Base-by-base conservation (phyloP, 2,113 vertebrate species). In the Heterotis niloticus region DNA sequence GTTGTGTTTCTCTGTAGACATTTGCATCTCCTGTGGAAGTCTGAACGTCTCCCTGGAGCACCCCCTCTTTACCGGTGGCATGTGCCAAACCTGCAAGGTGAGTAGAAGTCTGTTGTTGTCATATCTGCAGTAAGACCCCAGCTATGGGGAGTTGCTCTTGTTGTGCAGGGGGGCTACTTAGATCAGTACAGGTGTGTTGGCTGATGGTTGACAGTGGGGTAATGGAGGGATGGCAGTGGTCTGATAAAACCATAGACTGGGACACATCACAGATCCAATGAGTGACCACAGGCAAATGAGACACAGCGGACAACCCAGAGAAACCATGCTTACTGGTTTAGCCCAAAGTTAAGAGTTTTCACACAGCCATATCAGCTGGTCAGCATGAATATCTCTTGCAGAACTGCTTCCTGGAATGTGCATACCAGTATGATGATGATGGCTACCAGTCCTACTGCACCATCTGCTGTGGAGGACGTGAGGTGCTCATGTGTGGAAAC, bases 21-120 rank as follows among this genome's bases (percentile, higher is more conserved):
- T 99, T 85, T 99, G 97, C 86, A 98, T 99, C 86, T 98, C 98
- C 82, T 99, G 98, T 20, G 98, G 98, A 85, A 99, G 98, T 88
- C 93, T 97, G 88, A 98, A 96, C 0, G 94, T 96, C 29, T 93
- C 94, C 70, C 89, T 98, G 88, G 97, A 98, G 82, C 97, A 98
- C 88, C 98, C 97, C 59, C 95, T 99, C 9, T 99, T 99, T 67
- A 88, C 92, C 0, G 98, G 98, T 85, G 96, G 96, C n/a, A 98
- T 99, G 98, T 99, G 97, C 89, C 96, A 97, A 93, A 95, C 95
- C 87, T 99, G 98, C 92, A 99, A 99, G 94, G 97, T 99, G 92
- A 28, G 66, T 56, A 23, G 62, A 28, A 67, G 54, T 23, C 44
- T 34, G 29, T 44, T 5, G 26, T 2, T 13, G 2, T 62, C 59